Evolutionary conservation across 2,888 invertebrate genomes (phyloP).

Genomic region (Brachylomia viminalis): DNA sequence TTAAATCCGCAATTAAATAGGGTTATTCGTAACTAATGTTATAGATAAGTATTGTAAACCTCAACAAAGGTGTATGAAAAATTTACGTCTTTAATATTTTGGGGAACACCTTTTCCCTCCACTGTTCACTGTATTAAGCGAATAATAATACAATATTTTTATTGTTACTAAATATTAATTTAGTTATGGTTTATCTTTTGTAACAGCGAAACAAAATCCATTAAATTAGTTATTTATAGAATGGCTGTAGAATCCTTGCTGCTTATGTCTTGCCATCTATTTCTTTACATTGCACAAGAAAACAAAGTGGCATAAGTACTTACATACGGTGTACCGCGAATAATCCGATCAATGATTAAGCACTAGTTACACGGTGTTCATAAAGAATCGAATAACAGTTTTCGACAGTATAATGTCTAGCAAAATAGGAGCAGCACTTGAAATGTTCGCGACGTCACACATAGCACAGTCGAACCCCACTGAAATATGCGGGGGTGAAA

Average conservation of each 20-base stretch:
- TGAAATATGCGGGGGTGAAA: constrained; percentile 55
- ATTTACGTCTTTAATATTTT: not conserved
- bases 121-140: not conserved
- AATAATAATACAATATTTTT: not conserved
- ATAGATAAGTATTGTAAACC: not conserved
- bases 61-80: not conserved
- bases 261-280: constrained; percentile 1
- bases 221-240: not conserved
- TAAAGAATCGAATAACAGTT: not conserved
- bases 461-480: constrained; percentile 23
- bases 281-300: not conserved
- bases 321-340: constrained; percentile 35
- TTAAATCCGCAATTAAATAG: not conserved
- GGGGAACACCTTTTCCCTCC: not conserved
- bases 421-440: constrained; percentile 11
- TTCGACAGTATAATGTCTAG: not conserved
- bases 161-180: not conserved
- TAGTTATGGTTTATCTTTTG: not conserved
- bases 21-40: not conserved
- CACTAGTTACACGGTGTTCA: constrained; percentile 18
- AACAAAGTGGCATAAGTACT: constrained; percentile 34
- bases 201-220: not conserved
- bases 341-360: constrained; percentile 50
- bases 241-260: not conserved
- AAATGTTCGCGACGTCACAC: constrained; percentile 19